Evolutionary conservation across 2,888 invertebrate species (phyloP).

Genomic region (Drosophila pseudotakahashii): DNA sequence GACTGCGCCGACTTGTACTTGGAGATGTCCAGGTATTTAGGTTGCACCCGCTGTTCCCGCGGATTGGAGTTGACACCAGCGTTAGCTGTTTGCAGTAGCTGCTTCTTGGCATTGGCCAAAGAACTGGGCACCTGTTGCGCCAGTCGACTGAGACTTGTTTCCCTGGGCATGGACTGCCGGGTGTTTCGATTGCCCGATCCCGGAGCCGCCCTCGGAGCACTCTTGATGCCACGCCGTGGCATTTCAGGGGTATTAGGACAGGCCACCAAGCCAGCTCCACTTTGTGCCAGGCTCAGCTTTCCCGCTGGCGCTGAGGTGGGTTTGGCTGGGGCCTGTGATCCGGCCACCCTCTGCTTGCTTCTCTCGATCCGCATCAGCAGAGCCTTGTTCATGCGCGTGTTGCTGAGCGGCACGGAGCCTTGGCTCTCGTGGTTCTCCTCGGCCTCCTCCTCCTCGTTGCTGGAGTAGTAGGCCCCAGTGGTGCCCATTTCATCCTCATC

Average conservation of each 20-base stretch:
- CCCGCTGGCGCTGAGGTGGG: slow-evolving; percentile 83
- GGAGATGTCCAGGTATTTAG: slow-evolving; percentile 87
- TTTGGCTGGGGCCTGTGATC: slow-evolving; percentile 56
- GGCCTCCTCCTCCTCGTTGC: slow-evolving; percentile 80
- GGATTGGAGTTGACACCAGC: slow-evolving; percentile 39
- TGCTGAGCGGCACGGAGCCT: slow-evolving; percentile 82
- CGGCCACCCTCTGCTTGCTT: slow-evolving; percentile 82
- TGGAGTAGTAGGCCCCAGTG: slow-evolving; percentile 81
- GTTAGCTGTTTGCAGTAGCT: slow-evolving; percentile 82
- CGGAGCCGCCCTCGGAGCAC: slow-evolving; percentile 68
- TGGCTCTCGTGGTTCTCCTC: slow-evolving; percentile 52
- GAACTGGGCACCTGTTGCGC: slow-evolving; percentile 83
- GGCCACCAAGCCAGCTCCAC: slow-evolving; percentile 79
- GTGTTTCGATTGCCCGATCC: slow-evolving; percentile 54
- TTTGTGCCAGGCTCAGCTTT: slow-evolving; percentile 43
- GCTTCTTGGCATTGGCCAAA: slow-evolving; percentile 83
- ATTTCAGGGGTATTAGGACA: slow-evolving; percentile 87
- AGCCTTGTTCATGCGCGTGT: slow-evolving; percentile 90
- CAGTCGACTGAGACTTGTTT: slow-evolving; percentile 83
- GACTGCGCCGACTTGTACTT: slow-evolving; percentile 86
- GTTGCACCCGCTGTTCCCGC: slow-evolving; percentile 79
- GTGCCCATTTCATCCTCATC: slow-evolving; percentile 83
- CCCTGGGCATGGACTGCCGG: slow-evolving; percentile 84
- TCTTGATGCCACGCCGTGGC: slow-evolving; percentile 83
- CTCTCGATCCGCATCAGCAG: slow-evolving; percentile 87